A percentile compares a stretch with the other conserved stretches of the same genome.
Conservation (phyloP, 2,888 invertebrate species). For the Apoderus coryli region DNA sequence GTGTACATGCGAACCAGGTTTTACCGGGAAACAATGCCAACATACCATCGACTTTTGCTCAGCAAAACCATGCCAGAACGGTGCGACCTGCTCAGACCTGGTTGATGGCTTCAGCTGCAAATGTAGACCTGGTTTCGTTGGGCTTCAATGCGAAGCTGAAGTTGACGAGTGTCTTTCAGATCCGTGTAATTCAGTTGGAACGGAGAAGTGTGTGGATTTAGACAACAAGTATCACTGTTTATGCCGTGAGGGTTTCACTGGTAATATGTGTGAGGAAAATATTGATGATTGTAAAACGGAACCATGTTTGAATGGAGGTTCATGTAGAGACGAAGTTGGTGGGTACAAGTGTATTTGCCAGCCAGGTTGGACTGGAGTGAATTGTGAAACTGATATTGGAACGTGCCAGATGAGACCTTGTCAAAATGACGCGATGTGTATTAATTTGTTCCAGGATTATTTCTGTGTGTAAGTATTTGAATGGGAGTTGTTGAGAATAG, state of each 20-base stretch:
- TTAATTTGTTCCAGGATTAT: constrained; percentile 81
- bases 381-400: constrained; percentile 78
- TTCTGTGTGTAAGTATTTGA: constrained; percentile 58
- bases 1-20: constrained; percentile 88
- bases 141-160: constrained; percentile 85
- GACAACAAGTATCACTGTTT: constrained; percentile 78
- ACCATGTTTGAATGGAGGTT: constrained; percentile 81
- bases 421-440: constrained; percentile 83
- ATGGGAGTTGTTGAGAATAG: background rate
- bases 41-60: constrained; percentile 87
- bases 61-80: constrained; percentile 81
- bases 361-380: constrained; percentile 74
- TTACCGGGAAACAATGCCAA: constrained; percentile 73
- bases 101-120: constrained; percentile 84
- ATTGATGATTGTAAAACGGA: constrained; percentile 74
- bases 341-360: constrained; percentile 69
- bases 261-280: constrained; percentile 69
- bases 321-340: constrained; percentile 74
- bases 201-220: constrained; percentile 76
- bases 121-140: constrained; percentile 85
- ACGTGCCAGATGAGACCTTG: constrained; percentile 78
- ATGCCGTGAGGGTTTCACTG: constrained; percentile 80
- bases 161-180: constrained; percentile 85
- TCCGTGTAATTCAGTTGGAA: constrained; percentile 81
- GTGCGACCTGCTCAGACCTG: constrained; percentile 75